Conservation (phyloP, 2,888 invertebrate species). For the Entomobrya multifasciata region DNA sequence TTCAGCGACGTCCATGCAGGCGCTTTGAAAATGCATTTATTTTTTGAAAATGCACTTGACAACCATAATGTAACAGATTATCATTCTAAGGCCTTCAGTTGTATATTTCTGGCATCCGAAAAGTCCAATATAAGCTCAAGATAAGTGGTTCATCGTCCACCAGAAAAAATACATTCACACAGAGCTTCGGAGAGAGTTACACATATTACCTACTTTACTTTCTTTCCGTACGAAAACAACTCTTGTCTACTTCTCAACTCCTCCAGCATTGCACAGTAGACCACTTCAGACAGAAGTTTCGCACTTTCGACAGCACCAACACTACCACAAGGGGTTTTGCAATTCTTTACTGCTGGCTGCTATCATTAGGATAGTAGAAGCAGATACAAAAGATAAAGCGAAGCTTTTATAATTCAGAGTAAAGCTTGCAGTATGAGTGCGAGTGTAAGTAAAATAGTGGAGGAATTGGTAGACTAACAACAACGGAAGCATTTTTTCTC, state of each 20-base stretch:
- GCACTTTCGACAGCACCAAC: slow-evolving; percentile 48
- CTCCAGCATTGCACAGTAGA: neutral
- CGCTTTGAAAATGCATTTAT: too few species aligned
- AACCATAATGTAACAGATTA: too few species aligned
- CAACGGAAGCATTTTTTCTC: neutral
- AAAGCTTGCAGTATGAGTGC: neutral
- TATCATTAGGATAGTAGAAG: neutral
- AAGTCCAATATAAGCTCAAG: neutral
- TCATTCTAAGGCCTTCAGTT: too few species aligned
- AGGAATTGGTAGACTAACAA: neutral
- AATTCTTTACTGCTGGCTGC: slow-evolving; percentile 28
- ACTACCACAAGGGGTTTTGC: neutral
- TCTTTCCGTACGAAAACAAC: too few species aligned
- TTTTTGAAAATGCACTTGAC: too few species aligned
- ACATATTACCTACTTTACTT: neutral
- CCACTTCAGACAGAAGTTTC: slow-evolving; percentile 27
- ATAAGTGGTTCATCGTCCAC: neutral
- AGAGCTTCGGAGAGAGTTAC: neutral
- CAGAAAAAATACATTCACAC: neutral
- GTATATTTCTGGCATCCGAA: too few species aligned
- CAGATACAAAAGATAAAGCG: neutral
- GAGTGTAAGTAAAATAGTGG: neutral
- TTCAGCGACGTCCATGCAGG: too few species aligned
- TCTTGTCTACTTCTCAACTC: neutral
- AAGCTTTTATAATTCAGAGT: neutral